phyloP scores from a whole-genome alignment of 2,888 invertebrate species.

The Acrobeloides nanus region DNA sequence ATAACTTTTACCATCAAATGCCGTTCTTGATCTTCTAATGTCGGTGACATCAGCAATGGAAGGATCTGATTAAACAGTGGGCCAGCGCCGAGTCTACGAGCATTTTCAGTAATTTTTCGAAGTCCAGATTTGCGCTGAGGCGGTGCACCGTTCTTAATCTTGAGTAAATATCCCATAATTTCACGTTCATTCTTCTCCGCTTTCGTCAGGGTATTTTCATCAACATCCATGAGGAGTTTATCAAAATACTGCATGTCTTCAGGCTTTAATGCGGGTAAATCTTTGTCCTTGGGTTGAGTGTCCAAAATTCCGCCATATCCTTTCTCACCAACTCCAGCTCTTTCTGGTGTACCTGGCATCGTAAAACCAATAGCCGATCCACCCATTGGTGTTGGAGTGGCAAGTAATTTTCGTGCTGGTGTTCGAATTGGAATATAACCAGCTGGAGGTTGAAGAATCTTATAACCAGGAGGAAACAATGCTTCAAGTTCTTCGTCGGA shows the following conservation, averaged over 20 bases:
- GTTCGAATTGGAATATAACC: constrained; percentile 92
- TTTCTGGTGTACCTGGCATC: constrained; percentile 65
- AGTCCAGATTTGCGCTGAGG: constrained; percentile 78
- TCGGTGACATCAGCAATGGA: constrained; percentile 98
- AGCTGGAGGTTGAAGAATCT: constrained; percentile 80
- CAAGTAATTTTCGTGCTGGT: constrained; percentile 90
- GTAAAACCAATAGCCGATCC: constrained; percentile 72
- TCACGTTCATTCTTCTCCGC: constrained; percentile 97
- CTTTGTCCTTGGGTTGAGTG: constrained; percentile 88
- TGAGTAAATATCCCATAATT: constrained; percentile 93
- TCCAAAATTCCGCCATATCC: constrained; percentile 60
- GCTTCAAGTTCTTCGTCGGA: constrained; percentile 93
- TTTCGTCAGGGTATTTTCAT: constrained; percentile 73
- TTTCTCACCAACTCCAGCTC: constrained; percentile 42
- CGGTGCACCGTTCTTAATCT: constrained; percentile 98
- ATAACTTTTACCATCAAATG: constrained; percentile 92
- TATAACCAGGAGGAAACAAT: constrained; percentile 96
- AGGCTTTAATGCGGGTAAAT: constrained; percentile 96
- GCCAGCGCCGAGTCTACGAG: constrained; percentile 94
- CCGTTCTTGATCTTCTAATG: constrained; percentile 95
- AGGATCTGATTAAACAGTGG: constrained; percentile 97
- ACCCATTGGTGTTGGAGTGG: constrained; percentile 88
- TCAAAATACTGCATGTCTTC: constrained; percentile 99
- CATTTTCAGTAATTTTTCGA: constrained; percentile 82
- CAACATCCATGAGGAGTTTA: constrained; percentile 91